phyloP scores from a whole-genome alignment of 92 coral and sea anemone species.

The Paragorgia papillata region DNA sequence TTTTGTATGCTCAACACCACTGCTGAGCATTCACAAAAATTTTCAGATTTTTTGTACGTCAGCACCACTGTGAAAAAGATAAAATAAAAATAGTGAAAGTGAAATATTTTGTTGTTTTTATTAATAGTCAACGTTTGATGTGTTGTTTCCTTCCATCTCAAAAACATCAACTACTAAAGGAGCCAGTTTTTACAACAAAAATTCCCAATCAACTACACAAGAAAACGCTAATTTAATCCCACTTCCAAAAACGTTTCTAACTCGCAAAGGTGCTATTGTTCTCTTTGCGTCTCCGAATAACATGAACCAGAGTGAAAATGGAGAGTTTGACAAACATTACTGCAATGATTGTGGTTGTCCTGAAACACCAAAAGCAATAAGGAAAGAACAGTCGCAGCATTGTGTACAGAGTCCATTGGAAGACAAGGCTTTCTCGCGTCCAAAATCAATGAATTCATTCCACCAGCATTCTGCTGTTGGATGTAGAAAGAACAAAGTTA shows the following conservation, averaged over 20 bases:
- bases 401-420: too few species aligned
- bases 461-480: neutral
- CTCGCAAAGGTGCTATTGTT: conserved; percentile 92
- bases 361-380: too few species aligned
- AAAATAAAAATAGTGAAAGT: too few species aligned
- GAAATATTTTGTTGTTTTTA: too few species aligned
- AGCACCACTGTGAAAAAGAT: too few species aligned
- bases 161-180: neutral
- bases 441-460: conserved; percentile 23
- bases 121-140: conserved; percentile 14
- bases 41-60: too few species aligned
- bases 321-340: conserved; percentile 11
- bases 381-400: too few species aligned
- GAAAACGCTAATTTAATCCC: neutral
- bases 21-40: too few species aligned
- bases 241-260: conserved; percentile 89
- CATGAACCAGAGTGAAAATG: conserved; percentile 24
- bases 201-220: neutral
- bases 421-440: conserved; percentile 12
- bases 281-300: conserved; percentile 82
- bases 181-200: neutral
- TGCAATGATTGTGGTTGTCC: neutral
- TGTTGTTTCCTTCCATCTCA: conserved; percentile 12
- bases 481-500: conserved; percentile 6
- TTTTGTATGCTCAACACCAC: too few species aligned